Conservation (phyloP, 2,797 vertebrate species). For the Eremophila alpestris region DNA sequence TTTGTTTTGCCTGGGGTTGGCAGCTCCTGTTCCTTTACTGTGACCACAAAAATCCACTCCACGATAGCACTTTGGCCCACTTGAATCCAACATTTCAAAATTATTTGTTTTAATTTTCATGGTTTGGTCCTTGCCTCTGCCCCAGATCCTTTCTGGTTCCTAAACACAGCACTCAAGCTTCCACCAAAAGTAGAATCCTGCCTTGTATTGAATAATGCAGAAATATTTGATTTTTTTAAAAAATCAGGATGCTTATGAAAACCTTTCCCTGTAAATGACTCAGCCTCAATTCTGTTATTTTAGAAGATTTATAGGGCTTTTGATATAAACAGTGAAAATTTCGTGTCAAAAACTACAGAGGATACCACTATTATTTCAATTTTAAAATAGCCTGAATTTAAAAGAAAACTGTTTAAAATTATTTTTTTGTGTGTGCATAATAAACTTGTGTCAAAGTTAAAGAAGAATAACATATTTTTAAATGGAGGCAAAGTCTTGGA, state of each 20-base stretch:
- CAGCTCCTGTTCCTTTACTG: background rate
- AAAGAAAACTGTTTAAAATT: background rate
- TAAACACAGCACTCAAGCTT: background rate
- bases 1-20: background rate
- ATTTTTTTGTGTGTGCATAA: background rate
- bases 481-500: background rate
- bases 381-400: background rate
- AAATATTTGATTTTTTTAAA: background rate
- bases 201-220: fast-evolving
- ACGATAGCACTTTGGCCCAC: background rate
- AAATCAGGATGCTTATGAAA: background rate
- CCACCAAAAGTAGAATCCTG: background rate
- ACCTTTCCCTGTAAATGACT: background rate
- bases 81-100: background rate
- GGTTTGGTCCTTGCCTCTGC: background rate
- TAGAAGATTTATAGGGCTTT: background rate
- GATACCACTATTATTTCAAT: background rate
- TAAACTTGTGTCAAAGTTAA: background rate
- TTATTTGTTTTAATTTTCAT: background rate
- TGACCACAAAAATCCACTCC: background rate
- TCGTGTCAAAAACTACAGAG: background rate
- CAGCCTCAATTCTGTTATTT: background rate
- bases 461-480: background rate
- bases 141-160: background rate
- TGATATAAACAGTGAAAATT: background rate